Conservation (phyloP, 2,113 vertebrate genomes). For the Bambusicola thoracicus region DNA sequence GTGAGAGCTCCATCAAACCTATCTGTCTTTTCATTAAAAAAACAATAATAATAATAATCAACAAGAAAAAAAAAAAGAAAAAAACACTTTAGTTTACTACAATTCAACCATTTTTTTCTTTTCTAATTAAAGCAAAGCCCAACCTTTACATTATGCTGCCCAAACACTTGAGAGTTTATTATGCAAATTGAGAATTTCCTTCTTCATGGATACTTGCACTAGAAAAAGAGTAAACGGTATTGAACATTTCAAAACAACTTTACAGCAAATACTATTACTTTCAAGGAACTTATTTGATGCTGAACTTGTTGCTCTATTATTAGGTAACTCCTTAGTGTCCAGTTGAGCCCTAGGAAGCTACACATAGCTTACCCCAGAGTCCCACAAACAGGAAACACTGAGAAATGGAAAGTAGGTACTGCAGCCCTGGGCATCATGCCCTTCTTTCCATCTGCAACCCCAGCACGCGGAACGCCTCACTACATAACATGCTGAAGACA, state of each 20-base stretch:
- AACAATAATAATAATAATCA: background rate
- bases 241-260: background rate
- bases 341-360: background rate
- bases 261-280: background rate
- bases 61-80: rapidly evolving
- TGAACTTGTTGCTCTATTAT: background rate
- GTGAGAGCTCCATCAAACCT: background rate
- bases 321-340: background rate
- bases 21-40: background rate
- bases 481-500: rapidly evolving
- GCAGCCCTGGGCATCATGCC: background rate
- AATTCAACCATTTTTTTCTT: background rate
- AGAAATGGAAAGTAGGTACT: background rate
- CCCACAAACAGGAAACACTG: rapidly evolving
- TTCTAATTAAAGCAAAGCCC: background rate
- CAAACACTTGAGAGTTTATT: background rate
- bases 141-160: background rate
- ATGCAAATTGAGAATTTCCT: background rate
- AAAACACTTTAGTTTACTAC: background rate
- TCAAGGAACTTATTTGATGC: background rate
- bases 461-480: rapidly evolving
- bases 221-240: background rate
- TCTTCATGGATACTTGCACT: background rate
- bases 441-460: background rate
- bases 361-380: background rate